Percentiles rank a stretch among this genome's conserved stretches.
phyloP scores from a whole-genome alignment of 2,113 vertebrate species.

The Catharus fuscescens region DNA sequence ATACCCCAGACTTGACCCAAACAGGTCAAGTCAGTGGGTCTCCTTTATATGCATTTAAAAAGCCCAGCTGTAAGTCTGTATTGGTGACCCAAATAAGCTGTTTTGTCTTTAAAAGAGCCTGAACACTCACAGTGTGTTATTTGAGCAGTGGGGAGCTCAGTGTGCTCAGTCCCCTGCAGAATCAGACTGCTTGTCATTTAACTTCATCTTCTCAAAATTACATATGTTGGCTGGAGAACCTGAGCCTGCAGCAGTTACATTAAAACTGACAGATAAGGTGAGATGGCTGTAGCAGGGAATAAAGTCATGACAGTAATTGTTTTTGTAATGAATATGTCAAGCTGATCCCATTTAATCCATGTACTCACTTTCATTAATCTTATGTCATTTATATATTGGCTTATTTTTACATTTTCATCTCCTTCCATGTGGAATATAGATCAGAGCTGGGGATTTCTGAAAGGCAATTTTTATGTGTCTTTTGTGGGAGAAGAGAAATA shows the following conservation, averaged over 20 bases:
- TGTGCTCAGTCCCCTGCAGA: background rate
- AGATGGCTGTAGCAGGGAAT: background rate
- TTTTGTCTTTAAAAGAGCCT: background rate
- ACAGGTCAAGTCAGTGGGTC: background rate
- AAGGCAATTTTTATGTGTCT: background rate
- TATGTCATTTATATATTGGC: background rate
- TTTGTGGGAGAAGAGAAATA: background rate
- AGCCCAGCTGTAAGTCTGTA: background rate
- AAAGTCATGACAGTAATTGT: background rate
- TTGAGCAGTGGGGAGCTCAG: background rate
- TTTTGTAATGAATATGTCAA: slow-evolving; percentile 12
- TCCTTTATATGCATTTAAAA: background rate
- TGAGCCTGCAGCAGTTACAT: slow-evolving; percentile 7
- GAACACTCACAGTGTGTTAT: background rate
- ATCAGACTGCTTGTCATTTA: background rate
- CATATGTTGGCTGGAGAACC: background rate
- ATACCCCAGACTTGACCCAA: background rate
- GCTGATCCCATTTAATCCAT: background rate
- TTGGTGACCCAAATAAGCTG: background rate
- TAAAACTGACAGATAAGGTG: slow-evolving; percentile 2
- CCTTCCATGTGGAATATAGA: background rate
- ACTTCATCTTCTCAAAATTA: background rate
- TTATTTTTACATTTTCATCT: slow-evolving; percentile 23
- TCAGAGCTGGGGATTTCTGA: slow-evolving; percentile 9
- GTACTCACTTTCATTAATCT: background rate